Evolutionary conservation across 2,113 vertebrate species (phyloP), one percentile per base, ranked within the genome.

Genomic region (Cololabis saira): DNA sequence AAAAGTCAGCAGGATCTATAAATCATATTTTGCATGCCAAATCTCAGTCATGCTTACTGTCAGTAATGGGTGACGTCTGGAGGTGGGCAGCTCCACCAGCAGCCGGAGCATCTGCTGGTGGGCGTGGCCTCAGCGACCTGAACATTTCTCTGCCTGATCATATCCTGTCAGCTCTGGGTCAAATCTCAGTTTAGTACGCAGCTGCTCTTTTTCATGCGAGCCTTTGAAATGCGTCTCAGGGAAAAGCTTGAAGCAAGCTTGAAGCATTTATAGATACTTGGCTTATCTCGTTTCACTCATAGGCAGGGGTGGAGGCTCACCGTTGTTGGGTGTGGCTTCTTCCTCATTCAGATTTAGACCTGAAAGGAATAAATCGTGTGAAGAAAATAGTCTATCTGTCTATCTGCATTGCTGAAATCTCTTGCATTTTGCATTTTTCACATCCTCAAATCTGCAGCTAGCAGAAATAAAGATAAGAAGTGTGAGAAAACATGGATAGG

Each of bases 21-120:
- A 55, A 68, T 70, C 11, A 14, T 55, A 43, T 33, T 13, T 14
- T 42, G 11, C 7, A 22, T 43, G 65, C 64, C 71, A 76, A 18
- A 30, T 21, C 53, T 74, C 61, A 52, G 71, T 60, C 65, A 72
- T 52, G 70, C 73, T 60, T 30, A 70, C 80, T 75, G 83, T 82
- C 87, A 82, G 57, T 88, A 86, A 1, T 2, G 8, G 62, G 67
- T 76, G 61, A 64, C 71, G 52, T 85, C 67, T 58, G 87, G 72
- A 84, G 82, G 84, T 85, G 87, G 87, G 67, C 15, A 45, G 65
- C 68, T 42, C 59, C 51, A 30, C 12, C 61, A 44, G 58, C 61
- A 78, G 81, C 78, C 74, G 57, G 81, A 78, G 82, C 61, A 86
- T 82, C 85, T 87, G 89, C 80, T 83, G 83, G 87, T 88, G 87